These are phyloP conservation scores for Oreochromis grahami DNA, from an alignment of 2,797 vertebrate species.

Conservation along the genomic window DNA sequence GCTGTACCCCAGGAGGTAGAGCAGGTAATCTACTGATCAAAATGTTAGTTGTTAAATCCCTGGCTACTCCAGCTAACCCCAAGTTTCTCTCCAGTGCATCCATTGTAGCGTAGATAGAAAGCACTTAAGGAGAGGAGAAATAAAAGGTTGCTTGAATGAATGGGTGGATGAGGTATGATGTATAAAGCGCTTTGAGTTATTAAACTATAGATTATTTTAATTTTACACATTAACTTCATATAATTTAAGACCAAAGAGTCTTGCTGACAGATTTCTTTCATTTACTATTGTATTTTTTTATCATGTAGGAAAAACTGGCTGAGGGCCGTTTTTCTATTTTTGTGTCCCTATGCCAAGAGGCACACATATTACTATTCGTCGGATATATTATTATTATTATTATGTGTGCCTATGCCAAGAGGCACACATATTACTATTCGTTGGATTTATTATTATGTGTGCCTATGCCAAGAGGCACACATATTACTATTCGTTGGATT, in stretches of 20 bases:
- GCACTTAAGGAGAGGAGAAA: not conserved
- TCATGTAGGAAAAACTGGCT: not conserved
- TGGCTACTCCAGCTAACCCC: not conserved
- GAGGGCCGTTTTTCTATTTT: not conserved
- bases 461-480: too few relatives aligned
- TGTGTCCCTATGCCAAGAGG: too few relatives aligned
- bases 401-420: too few relatives aligned
- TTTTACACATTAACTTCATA: not conserved
- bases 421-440: too few relatives aligned
- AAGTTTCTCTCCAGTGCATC: not conserved
- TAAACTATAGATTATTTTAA: not conserved
- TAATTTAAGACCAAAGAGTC: not conserved
- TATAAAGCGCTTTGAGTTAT: not conserved
- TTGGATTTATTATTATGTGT: too few relatives aligned
- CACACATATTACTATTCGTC: too few relatives aligned
- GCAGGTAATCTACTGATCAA: not conserved
- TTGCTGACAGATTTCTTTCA: not conserved
- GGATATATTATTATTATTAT: too few relatives aligned
- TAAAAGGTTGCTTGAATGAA: not conserved
- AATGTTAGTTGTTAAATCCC: not conserved
- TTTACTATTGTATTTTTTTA: not conserved
- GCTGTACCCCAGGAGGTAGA: rapidly evolving
- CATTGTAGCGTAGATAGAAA: not conserved
- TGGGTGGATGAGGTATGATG: not conserved
- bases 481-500: too few relatives aligned